Evolutionary conservation across 2,113 vertebrate genomes (phyloP).

Genomic region (Xiphophorus maculatus): DNA sequence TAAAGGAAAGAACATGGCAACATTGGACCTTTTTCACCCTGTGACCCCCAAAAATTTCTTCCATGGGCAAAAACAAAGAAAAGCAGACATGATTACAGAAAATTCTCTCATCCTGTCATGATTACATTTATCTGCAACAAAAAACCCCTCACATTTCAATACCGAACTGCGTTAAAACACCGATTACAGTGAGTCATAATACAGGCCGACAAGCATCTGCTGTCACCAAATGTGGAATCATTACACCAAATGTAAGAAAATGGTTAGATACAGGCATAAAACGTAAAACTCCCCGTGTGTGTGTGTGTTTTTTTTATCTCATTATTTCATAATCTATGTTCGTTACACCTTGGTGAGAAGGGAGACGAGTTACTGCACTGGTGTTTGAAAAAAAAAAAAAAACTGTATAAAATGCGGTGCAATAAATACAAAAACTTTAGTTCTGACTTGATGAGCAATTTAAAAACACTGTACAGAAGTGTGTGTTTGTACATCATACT

Average conservation of each 20-base stretch:
- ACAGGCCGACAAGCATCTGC: slow-evolving; percentile 62
- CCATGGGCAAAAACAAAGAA: neutral
- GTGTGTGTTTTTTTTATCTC: slow-evolving; percentile 38
- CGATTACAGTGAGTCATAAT: slow-evolving; percentile 66
- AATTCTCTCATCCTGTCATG: slow-evolving; percentile 25
- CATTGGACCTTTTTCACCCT: slow-evolving; percentile 50
- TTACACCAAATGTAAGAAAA: slow-evolving; percentile 68
- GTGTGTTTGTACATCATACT: slow-evolving; percentile 73
- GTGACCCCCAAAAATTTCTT: neutral
- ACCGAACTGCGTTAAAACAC: slow-evolving; percentile 60
- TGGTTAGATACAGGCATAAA: slow-evolving; percentile 62
- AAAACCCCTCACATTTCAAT: slow-evolving; percentile 57
- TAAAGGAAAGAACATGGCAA: slow-evolving; percentile 10
- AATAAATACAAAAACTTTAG: slow-evolving; percentile 74
- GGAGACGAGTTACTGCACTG: slow-evolving; percentile 70
- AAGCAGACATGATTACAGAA: slow-evolving; percentile 10
- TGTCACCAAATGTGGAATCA: slow-evolving; percentile 73
- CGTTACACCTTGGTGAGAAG: slow-evolving; percentile 45
- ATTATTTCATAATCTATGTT: slow-evolving; percentile 56
- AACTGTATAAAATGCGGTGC: slow-evolving; percentile 74
- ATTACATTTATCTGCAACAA: slow-evolving; percentile 32
- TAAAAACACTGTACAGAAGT: slow-evolving; percentile 80
- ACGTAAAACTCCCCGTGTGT: slow-evolving; percentile 58
- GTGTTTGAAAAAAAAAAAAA: slow-evolving; percentile 72
- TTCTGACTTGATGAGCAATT: slow-evolving; percentile 72